These are phyloP conservation scores for Diphyllodes magnificus DNA, from an alignment of 2,113 vertebrate species.

Conservation along the genomic window DNA sequence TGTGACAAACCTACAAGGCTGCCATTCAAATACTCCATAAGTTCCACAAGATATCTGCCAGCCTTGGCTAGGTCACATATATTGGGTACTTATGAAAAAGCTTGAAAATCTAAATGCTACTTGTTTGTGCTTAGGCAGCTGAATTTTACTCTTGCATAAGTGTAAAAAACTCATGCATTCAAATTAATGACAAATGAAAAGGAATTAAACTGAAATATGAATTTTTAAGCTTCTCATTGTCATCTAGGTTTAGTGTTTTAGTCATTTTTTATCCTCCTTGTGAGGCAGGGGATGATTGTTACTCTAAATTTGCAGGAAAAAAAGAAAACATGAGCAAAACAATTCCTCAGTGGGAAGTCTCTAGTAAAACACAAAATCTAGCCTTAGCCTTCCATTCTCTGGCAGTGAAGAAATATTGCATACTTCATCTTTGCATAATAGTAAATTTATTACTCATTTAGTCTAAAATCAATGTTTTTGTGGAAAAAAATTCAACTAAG, in stretches of 20 bases:
- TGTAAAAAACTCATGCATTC: background rate
- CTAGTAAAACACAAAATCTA: background rate
- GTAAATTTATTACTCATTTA: background rate
- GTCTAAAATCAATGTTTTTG: background rate
- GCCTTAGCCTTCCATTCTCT: background rate
- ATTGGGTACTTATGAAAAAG: background rate
- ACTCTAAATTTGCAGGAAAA: background rate
- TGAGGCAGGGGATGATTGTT: background rate
- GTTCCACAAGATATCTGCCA: background rate
- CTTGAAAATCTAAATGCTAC: background rate
- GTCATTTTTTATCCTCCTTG: background rate
- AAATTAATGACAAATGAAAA: background rate
- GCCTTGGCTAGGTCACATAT: background rate
- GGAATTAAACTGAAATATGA: background rate
- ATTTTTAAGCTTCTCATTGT: background rate
- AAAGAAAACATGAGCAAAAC: background rate
- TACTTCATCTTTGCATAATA: background rate
- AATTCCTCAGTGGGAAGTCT: background rate
- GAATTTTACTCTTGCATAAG: background rate
- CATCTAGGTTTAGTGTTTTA: background rate
- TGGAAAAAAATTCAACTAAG: background rate
- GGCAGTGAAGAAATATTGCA: background rate
- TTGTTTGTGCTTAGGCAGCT: background rate
- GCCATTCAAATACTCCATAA: background rate
- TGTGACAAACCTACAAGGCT: background rate